Evolutionary conservation across 2,113 vertebrate genomes (phyloP).

Genomic region (Onychostruthus taczanowskii): DNA sequence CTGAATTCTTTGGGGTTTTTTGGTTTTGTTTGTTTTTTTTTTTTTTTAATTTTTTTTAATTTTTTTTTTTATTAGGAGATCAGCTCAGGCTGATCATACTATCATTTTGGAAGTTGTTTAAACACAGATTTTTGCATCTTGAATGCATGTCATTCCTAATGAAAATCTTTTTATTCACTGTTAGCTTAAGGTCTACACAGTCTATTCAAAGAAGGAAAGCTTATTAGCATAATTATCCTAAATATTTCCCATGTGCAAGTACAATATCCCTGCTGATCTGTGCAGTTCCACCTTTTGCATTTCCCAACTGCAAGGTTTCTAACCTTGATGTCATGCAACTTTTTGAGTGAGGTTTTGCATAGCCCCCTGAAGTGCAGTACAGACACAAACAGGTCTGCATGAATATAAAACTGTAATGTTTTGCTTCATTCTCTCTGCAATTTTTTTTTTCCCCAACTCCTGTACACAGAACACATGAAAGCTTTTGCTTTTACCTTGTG

Average conservation of each 20-base stretch:
- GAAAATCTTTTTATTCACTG: not conserved
- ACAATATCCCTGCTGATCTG: not conserved
- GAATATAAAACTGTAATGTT: not conserved
- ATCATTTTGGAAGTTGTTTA: not conserved
- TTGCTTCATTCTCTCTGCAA: not conserved
- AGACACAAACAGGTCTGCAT: not conserved
- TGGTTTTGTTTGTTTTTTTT: not conserved
- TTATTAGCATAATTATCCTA: not conserved
- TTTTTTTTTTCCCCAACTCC: not conserved
- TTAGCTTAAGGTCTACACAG: not conserved
- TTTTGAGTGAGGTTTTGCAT: not conserved
- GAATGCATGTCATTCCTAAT: not conserved
- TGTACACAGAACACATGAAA: not conserved
- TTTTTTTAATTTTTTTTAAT: no score
- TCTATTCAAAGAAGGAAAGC: not conserved
- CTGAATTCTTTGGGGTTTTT: not conserved
- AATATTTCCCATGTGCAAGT: not conserved
- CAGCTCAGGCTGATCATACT: not conserved
- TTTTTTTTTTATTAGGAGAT: not conserved
- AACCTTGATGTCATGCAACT: not conserved
- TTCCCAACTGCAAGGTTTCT: not conserved
- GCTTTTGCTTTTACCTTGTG: conserved; percentile 13
- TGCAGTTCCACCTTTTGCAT: not conserved
- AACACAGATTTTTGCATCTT: not conserved
- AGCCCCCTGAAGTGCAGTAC: not conserved